These are phyloP conservation scores for Pedetes capensis DNA, from an alignment of 2,113 vertebrate genomes.

Conservation along the genomic window DNA sequence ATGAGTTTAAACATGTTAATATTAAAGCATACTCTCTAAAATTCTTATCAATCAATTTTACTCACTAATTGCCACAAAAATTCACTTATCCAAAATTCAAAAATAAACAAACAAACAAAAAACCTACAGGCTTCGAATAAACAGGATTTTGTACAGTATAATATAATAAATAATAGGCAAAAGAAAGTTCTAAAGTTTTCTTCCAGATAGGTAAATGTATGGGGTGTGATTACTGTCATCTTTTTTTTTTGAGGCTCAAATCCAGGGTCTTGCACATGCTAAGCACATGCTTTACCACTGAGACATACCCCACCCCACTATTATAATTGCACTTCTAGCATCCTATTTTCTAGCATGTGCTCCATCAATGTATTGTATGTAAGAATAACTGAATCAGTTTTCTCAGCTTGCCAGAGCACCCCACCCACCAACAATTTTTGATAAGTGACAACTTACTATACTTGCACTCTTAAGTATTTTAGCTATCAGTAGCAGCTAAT, in stretches of 20 bases:
- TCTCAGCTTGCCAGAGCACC: neutral
- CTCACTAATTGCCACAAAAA: neutral
- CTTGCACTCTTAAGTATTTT: neutral
- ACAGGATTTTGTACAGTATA: neutral
- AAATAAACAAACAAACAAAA: no score
- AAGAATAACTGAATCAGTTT: neutral
- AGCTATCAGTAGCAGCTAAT: conserved; percentile 10
- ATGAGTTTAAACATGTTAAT: neutral
- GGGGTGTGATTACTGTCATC: neutral
- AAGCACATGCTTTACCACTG: neutral
- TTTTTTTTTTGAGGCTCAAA: neutral
- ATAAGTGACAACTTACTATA: conserved; percentile 19
- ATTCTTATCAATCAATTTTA: conserved; percentile 2
- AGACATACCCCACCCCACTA: neutral
- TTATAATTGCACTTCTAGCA: neutral
- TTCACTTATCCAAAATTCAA: neutral
- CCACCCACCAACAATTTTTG: neutral
- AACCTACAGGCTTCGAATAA: neutral
- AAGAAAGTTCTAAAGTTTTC: neutral
- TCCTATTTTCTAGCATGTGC: neutral
- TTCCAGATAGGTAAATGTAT: neutral
- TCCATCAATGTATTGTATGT: neutral
- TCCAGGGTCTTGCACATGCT: neutral
- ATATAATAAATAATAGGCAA: neutral
- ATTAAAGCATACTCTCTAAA: neutral